Base-by-base conservation (phyloP, 1,140 invertebrate species). In the Zaprionus africanus region DNA sequence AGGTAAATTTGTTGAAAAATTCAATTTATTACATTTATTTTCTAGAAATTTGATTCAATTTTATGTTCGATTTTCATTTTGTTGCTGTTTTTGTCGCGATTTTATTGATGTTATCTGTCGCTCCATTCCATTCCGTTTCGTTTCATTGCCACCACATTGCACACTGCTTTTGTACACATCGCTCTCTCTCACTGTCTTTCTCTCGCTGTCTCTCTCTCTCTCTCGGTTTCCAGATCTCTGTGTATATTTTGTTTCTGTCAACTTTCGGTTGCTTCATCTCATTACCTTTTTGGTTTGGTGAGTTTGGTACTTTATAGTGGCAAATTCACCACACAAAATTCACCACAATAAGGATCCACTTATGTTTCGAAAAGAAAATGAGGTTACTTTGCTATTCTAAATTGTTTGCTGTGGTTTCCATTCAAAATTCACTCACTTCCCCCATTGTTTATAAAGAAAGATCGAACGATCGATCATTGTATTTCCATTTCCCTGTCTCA, bases 1-100 rank as follows among this genome's bases (percentile, higher is more conserved):
- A 75, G 72, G 72, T 75, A 75, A 73, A 63, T 75, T 75, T 51
- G 22, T 43, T 49, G 12, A 56, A 46, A 3, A 17, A 17, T 46
- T 9, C 9, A 13, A 12, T 38, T 46, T 17, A 34, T 34, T 34
- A 3, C 7, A 34, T 11, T 46, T 46, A 46, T 46, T 46, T 46
- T 46, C n/a, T 46, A 46, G n/a, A 41, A 38, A 24, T 31, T 24
- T 58, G 3, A 34, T 62, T 34, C 19, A 57, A 60, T n/a, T 63
- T 54, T 49, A 7, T 24, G n/a, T 34, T 41, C 54, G 11, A 54
- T 54, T 59, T 53, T n/a, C 34, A 43, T 38, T 54, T 61, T 28
- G 38, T 54, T 28, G 41, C 56, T 64, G 12, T 22, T 6, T 74
- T 60, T 73, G 34, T 59, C 31, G 57, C 13, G 31, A 13, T 58